Evolutionary conservation across 2,888 invertebrate genomes (phyloP).

Genomic region (Sussaba pulchella): DNA sequence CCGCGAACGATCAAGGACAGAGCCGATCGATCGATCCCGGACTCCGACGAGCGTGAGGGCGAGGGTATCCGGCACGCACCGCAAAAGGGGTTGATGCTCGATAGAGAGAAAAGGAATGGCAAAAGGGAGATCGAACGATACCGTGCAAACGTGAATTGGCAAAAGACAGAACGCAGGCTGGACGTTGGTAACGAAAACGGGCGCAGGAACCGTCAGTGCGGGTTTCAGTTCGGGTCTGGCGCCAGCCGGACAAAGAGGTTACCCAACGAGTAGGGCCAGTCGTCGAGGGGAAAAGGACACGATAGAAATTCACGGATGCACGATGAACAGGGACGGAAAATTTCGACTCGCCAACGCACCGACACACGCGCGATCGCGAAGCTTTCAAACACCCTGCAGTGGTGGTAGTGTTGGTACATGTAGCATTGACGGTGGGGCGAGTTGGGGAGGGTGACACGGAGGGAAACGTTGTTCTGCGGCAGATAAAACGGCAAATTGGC

Average conservation of each 20-base stretch:
- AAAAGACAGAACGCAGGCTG: constrained; percentile 38
- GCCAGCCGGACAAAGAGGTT: constrained; percentile 54
- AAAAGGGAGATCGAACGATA: constrained; percentile 33
- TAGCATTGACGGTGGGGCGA: not conserved
- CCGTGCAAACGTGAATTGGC: constrained; percentile 29
- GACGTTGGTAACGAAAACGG: constrained; percentile 29
- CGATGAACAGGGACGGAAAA: constrained; percentile 18
- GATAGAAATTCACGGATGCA: not conserved
- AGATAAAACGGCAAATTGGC: constrained; percentile 72
- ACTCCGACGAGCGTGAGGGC: constrained; percentile 3
- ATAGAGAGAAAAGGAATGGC: constrained; percentile 49
- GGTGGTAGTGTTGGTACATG: not conserved
- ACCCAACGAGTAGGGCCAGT: constrained; percentile 57
- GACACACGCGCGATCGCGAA: not conserved
- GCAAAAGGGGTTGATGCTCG: constrained; percentile 74
- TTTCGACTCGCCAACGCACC: constrained; percentile 1
- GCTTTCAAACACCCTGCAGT: not conserved
- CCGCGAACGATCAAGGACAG: constrained; percentile 31
- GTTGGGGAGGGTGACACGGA: constrained; percentile 29
- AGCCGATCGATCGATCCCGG: constrained; percentile 30
- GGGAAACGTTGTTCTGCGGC: constrained; percentile 70
- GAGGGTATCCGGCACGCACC: constrained; percentile 72
- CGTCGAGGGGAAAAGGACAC: constrained; percentile 68
- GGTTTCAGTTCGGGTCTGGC: constrained; percentile 47
- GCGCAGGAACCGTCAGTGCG: not conserved